A percentile compares a stretch with the other conserved stretches of the same genome.
Conservation (phyloP, 2,113 vertebrate genomes). For the Lepus europaeus region DNA sequence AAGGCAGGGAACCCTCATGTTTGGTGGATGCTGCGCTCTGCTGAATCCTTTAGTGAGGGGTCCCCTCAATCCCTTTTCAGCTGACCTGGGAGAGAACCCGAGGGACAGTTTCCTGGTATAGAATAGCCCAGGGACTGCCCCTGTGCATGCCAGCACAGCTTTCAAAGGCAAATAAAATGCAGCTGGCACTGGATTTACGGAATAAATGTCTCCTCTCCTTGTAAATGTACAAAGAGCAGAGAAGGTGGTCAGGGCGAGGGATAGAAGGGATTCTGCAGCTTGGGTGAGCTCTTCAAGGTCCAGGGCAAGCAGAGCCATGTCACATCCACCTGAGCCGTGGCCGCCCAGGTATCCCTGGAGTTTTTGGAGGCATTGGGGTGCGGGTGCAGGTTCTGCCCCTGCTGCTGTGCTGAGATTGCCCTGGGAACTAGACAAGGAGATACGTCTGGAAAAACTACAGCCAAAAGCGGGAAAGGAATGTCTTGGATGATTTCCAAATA, state of each 20-base stretch:
- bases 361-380: neutral
- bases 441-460: neutral
- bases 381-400: neutral
- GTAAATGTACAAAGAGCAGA: conserved; percentile 91
- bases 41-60: conserved; percentile 43
- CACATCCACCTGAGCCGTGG: neutral
- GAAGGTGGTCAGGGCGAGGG: conserved; percentile 89
- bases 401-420: neutral
- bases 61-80: neutral
- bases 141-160: neutral
- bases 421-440: neutral
- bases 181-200: neutral
- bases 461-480: neutral
- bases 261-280: conserved; percentile 90
- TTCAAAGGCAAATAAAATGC: neutral
- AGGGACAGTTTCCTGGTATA: neutral
- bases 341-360: neutral
- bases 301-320: conserved; percentile 83
- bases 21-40: neutral
- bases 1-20: neutral
- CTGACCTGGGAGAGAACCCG: neutral
- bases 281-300: conserved; percentile 89
- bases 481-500: neutral
- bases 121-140: neutral
- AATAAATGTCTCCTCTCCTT: conserved; percentile 57